Percentiles rank a stretch among this genome's conserved stretches.
phyloP scores from a whole-genome alignment of 2,797 vertebrate genomes.

The Pangasius larnaudii region DNA sequence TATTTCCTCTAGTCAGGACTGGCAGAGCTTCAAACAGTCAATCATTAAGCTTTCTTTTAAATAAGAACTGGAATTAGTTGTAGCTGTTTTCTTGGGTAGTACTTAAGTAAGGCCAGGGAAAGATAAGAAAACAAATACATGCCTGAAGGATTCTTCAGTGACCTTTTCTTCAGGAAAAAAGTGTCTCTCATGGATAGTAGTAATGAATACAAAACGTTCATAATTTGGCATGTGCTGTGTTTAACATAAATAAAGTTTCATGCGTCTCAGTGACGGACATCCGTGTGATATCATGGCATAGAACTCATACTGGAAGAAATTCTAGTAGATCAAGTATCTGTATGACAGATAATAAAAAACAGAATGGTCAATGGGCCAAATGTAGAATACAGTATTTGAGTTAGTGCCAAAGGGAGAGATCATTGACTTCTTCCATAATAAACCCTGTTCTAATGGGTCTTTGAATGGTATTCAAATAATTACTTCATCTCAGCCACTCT shows the following conservation, averaged over 20 bases:
- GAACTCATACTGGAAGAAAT: slow-evolving; percentile 47
- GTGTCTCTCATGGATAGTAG: background rate
- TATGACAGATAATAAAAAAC: slow-evolving; percentile 55
- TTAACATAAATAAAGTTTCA: slow-evolving; percentile 45
- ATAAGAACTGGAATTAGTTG: background rate
- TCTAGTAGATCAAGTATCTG: slow-evolving; percentile 53
- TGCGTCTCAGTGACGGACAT: slow-evolving; percentile 45
- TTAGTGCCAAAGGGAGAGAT: slow-evolving; percentile 6
- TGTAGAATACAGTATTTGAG: slow-evolving; percentile 27
- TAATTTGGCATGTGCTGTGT: slow-evolving; percentile 36
- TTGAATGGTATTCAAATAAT: slow-evolving; percentile 19
- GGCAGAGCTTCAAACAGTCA: slow-evolving; percentile 33
- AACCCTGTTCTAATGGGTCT: slow-evolving; percentile 3
- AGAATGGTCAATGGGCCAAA: slow-evolving; percentile 39
- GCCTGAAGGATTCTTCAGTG: background rate
- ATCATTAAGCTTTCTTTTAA: slow-evolving; percentile 30
- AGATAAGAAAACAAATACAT: slow-evolving; percentile 7
- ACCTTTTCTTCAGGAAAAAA: background rate
- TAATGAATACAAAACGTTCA: slow-evolving; percentile 26
- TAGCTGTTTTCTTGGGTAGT: slow-evolving; percentile 13
- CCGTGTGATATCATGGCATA: slow-evolving; percentile 48
- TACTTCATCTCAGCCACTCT: background rate
- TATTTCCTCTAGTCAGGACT: slow-evolving; percentile 33
- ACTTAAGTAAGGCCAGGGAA: background rate
- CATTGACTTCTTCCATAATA: slow-evolving; percentile 43